phyloP scores from a whole-genome alignment of 1,140 invertebrate genomes.

The Charaxes varanes region DNA sequence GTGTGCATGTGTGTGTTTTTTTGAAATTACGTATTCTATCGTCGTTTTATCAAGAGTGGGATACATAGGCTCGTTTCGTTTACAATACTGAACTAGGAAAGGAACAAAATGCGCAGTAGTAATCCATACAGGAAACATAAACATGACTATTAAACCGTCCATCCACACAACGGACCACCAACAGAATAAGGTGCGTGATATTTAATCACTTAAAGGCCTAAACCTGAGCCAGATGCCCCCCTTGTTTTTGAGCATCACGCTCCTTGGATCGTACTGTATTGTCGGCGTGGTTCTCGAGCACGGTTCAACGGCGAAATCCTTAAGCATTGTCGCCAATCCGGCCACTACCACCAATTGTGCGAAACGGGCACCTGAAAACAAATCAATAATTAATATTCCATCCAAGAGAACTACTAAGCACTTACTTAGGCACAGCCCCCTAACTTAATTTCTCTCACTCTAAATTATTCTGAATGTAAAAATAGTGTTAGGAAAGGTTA shows the following conservation, averaged over 20 bases:
- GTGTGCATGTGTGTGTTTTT: too few species aligned
- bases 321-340: constrained; percentile 40
- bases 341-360: constrained; percentile 49
- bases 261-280: constrained; percentile 56
- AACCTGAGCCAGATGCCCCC: constrained; percentile 60
- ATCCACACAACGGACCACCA: background rate
- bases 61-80: background rate
- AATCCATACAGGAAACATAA: constrained; percentile 2
- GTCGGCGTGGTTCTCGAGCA: constrained; percentile 44
- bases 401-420: too few species aligned
- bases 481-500: too few species aligned
- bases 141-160: constrained; percentile 1
- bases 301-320: constrained; percentile 42
- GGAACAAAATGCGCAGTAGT: too few species aligned
- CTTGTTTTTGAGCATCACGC: constrained; percentile 65
- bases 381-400: too few species aligned
- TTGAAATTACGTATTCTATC: too few species aligned
- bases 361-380: constrained; percentile 50
- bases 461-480: too few species aligned
- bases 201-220: constrained; percentile 13
- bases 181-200: constrained; percentile 2
- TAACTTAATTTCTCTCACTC: too few species aligned
- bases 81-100: constrained; percentile 7
- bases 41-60: too few species aligned
- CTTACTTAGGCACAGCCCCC: too few species aligned